Base-by-base conservation (phyloP, 2,888 invertebrate species). In the Drosophila gaucha region DNA sequence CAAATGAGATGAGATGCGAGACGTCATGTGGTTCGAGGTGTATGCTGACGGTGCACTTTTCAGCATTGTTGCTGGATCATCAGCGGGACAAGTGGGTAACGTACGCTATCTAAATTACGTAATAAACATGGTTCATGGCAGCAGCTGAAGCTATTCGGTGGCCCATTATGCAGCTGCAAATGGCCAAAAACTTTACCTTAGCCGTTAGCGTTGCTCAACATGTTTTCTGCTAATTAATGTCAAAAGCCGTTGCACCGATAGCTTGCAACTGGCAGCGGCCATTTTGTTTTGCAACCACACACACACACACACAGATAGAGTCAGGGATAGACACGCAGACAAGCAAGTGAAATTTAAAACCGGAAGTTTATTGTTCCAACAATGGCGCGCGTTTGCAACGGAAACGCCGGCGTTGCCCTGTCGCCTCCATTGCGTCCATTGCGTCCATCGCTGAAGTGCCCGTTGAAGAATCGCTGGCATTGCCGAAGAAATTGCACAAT, bases 171-270 rank as follows among this genome's bases (percentile, higher is more conserved):
- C 74, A 80, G 74, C 87, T 73, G 65, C 54, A 85, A 82, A 74
- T 87, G 78, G 88, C 57, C 74, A 46, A 82, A 78, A 78, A 87
- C 62, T 83, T 83, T 75, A 62, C 72, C 87, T 77, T 75, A 54
- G 44, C 66, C 52, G 50, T 72, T 44, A 54, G 35, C 66, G 55
- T 50, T 50, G 58, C 55, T 60, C 73, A 80, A 74, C 84, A 69
- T 83, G 76, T 73, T 86, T 76, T 57, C 59, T 67, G 79, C 86
- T 84, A 84, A 84, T 84, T 84, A 84, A 86, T 84, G 86, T 86
- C 83, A 79, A 84, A 80, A 70, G 72, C 77, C 74, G 63, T 74
- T 76, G 58, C 50, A 55, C 55, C 67, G 49, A 60, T 79, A 60
- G 60, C 62, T 60, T 56, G 62, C 56, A 63, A 64, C 56, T 62